Percentiles rank a stretch among this genome's conserved stretches.
Evolutionary conservation across 2,113 vertebrate genomes (phyloP).

Genomic region (Muntiacus muntjak): DNA sequence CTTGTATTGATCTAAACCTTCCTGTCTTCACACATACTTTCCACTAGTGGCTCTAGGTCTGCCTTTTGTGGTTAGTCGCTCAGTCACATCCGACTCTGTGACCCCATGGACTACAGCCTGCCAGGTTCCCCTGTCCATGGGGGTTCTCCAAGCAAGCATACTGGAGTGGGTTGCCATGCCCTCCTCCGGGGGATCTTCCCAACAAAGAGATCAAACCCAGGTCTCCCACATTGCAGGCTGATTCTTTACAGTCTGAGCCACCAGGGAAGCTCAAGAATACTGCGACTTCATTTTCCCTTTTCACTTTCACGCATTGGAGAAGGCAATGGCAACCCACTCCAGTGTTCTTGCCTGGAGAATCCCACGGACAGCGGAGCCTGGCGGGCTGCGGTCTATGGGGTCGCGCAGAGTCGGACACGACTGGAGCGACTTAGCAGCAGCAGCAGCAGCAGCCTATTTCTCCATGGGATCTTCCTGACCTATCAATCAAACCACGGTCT

Average conservation of each 20-base stretch:
- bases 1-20: neutral
- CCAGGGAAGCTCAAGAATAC: neutral
- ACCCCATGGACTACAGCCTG: neutral
- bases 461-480: neutral
- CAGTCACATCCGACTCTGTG: neutral
- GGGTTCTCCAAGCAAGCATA: neutral
- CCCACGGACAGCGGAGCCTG: too few relatives aligned
- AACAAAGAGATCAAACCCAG: neutral
- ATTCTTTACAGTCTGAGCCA: neutral
- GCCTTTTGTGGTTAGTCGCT: neutral
- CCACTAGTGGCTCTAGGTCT: neutral
- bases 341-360: too few relatives aligned
- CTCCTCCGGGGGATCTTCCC: neutral
- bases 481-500: neutral
- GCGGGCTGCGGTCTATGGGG: too few relatives aligned
- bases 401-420: too few relatives aligned
- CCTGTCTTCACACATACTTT: neutral
- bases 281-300: neutral
- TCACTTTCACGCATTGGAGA: too few relatives aligned
- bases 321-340: too few relatives aligned
- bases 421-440: too few relatives aligned
- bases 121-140: neutral
- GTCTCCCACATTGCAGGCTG: neutral
- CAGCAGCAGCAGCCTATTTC: neutral
- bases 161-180: neutral